These are phyloP conservation scores for Phengaris arion DNA, from an alignment of 2,888 invertebrate genomes.

Conservation along the genomic window DNA sequence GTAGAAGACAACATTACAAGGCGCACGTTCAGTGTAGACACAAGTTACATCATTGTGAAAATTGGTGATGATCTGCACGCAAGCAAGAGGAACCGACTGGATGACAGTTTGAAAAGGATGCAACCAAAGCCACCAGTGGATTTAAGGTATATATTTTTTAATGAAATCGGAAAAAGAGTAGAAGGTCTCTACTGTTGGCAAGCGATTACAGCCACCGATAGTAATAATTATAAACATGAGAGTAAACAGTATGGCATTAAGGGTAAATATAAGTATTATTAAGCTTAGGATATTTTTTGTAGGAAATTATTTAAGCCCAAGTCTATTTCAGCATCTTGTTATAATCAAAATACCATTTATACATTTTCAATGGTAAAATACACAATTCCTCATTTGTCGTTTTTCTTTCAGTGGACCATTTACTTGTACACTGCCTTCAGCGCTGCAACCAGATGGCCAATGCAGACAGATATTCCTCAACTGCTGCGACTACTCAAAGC, in stretches of 20 bases:
- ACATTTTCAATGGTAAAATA: no score
- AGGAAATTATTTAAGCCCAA: no score
- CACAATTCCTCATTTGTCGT: no score
- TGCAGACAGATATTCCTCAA: slow-evolving; percentile 71
- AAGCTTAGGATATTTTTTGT: no score
- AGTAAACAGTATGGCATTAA: no score
- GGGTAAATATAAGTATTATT: no score
- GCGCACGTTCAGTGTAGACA: slow-evolving; percentile 55
- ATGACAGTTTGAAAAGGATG: slow-evolving; percentile 49
- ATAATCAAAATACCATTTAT: no score
- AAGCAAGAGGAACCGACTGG: slow-evolving; percentile 48
- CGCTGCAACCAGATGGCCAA: slow-evolving; percentile 59
- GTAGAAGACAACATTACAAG: slow-evolving; percentile 53
- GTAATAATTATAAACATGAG: no score
- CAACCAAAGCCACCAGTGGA: slow-evolving; percentile 56
- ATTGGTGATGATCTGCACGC: slow-evolving; percentile 49
- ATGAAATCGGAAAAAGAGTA: no score
- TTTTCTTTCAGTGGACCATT: slow-evolving; percentile 62
- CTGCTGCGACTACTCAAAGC: slow-evolving; percentile 72
- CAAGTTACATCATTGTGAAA: slow-evolving; percentile 63
- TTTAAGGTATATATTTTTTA: slow-evolving; percentile 50
- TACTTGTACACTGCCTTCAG: slow-evolving; percentile 66
- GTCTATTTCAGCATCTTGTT: no score
- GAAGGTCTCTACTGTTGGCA: no score
- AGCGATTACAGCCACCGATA: no score